These are phyloP conservation scores for Zele albiditarsus DNA, from an alignment of 2,888 invertebrate genomes.

Conservation along the genomic window DNA sequence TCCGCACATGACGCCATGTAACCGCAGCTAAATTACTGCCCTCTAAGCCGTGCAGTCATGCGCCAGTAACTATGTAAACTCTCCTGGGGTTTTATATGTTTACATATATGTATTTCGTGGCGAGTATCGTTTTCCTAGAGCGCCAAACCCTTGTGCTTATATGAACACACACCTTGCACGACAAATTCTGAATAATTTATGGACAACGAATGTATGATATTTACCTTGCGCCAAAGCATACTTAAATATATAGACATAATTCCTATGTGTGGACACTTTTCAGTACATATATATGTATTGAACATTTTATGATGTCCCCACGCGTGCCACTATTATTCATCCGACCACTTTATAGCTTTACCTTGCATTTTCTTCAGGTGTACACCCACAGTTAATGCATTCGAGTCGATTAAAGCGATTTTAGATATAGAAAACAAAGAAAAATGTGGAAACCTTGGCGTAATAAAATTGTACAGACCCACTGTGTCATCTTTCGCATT, in stretches of 20 bases:
- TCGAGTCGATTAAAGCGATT: background rate
- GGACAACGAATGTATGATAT: background rate
- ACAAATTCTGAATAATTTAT: conserved; percentile 20
- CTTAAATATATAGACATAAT: background rate
- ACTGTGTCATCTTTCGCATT: too few species aligned
- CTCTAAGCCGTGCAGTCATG: conserved; percentile 8
- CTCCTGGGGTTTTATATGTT: conserved; percentile 17
- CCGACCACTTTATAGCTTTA: background rate
- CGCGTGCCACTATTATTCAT: background rate
- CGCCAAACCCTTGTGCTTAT: background rate
- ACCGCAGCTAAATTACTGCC: conserved; percentile 27
- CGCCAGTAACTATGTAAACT: conserved; percentile 34
- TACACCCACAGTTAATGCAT: background rate
- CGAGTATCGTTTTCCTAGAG: background rate
- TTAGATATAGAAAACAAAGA: background rate
- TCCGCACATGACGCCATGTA: background rate
- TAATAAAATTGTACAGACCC: too few species aligned
- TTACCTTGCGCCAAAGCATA: background rate
- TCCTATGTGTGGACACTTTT: background rate
- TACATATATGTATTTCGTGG: background rate
- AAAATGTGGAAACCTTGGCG: too few species aligned
- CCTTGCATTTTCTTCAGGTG: background rate
- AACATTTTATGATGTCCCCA: background rate
- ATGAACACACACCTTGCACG: conserved; percentile 9
- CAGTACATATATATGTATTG: background rate